Percentiles rank a stretch among this genome's conserved stretches.
These are phyloP conservation scores for Poecilus cupreus DNA, from an alignment of 2,888 invertebrate genomes.

Conservation along the genomic window DNA sequence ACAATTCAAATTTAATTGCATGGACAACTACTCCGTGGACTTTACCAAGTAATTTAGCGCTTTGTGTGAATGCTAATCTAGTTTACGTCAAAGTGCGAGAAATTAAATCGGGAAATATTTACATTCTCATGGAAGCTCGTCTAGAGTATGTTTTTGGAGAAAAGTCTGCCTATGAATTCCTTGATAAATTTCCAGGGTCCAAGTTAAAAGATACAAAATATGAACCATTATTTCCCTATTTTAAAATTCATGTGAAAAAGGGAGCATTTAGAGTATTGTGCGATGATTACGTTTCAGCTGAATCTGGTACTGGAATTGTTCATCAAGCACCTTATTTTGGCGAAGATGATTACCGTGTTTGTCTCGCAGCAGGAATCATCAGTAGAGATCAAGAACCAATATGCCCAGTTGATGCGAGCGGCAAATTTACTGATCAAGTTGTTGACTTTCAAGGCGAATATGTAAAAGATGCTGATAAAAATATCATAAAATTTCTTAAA, in stretches of 20 bases:
- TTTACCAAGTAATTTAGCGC: constrained; percentile 94
- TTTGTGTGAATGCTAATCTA: constrained; percentile 93
- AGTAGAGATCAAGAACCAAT: constrained; percentile 90
- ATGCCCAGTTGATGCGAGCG: constrained; percentile 96
- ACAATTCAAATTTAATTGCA: constrained; percentile 83
- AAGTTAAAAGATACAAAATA: constrained; percentile 88
- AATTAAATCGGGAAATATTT: constrained; percentile 80
- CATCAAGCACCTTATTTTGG: constrained; percentile 99
- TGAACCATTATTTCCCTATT: constrained; percentile 94
- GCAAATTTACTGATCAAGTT: constrained; percentile 89
- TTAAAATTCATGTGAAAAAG: constrained; percentile 75
- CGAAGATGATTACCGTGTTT: constrained; percentile 96
- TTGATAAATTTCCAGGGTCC: constrained; percentile 87
- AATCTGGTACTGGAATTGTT: constrained; percentile 97
- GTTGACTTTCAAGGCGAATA: constrained; percentile 91
- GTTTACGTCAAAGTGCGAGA: constrained; percentile 89
- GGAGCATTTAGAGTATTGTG: constrained; percentile 90
- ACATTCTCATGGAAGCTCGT: constrained; percentile 90
- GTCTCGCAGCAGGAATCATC: constrained; percentile 86
- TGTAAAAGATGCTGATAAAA: constrained; percentile 98
- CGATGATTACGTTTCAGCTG: constrained; percentile 95
- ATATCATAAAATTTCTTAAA: constrained; percentile 91
- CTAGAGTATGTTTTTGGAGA: constrained; percentile 87
- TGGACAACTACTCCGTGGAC: constrained; percentile 99
- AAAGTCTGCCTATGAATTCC: constrained; percentile 84